Base-by-base conservation (phyloP, 2,888 invertebrate genomes). In the Microctonus brassicae region DNA sequence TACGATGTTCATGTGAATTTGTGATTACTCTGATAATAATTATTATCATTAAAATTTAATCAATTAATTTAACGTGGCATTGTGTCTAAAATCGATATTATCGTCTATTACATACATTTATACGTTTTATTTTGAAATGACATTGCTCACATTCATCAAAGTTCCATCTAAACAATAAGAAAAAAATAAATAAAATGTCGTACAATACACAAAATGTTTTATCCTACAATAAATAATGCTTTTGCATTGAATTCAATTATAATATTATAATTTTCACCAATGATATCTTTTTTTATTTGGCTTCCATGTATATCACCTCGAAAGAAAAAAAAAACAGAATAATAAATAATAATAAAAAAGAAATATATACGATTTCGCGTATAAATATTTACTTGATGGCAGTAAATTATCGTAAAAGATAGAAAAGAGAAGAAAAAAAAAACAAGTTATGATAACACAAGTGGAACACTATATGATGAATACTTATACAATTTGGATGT, bases 371-470 rank as follows among this genome's bases (percentile, higher is more conserved):
- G 55, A 22, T 26, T 55, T 5, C 13, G 13, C 13, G 22, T 24
- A 55, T 55, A 24, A 22, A 24, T 39, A 61, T 24, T 39, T 61
- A 39, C 61, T 61, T 47, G 17, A 47, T 13, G 33, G 47, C 47
- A 47, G 6, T 29, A 63, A 20, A 47, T 24, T 55, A 29, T 63
- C 20, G 17, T 24, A 26, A 42, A 47, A 24, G 29, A 47, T 63
- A 22, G 29, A 47, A 20, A 34, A 26, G 29, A 47, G 13, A 34
- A 26, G n/a, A n/a, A 47, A 47, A 17, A 63, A 26, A 20, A 17
- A 34, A 34, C 9, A 60, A 17, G 17, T 42, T 29, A 20, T 47
- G 42, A 63, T 61, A 61, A 61, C 24, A 47, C 17, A n/a, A 17
- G 1, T 47, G 47, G 47, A 47, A 17, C 47, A 17, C 47, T 47